These are phyloP conservation scores for Halocynthia aurantium DNA, from an alignment of 23 tunicate species.

Conservation along the genomic window DNA sequence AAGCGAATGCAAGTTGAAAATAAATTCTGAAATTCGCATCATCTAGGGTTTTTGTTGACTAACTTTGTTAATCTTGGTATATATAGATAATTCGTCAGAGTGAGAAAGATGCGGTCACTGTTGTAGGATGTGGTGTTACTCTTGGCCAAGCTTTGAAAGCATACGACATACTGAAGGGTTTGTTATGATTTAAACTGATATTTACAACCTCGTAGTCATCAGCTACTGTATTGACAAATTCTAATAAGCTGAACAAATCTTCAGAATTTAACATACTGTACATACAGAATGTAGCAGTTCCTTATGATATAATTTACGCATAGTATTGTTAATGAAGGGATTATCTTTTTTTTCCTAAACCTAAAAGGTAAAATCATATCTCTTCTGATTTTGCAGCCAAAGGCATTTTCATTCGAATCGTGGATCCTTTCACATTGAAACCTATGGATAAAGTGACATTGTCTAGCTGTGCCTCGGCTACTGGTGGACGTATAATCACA, in stretches of 20 bases:
- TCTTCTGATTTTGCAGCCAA: constrained; percentile 26
- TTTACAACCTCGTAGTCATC: too few relatives aligned
- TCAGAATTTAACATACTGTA: background rate
- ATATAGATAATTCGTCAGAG: constrained; percentile 13
- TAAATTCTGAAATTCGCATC: too few relatives aligned
- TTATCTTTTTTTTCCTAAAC: background rate
- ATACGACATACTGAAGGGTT: constrained; percentile 37
- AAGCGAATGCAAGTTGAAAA: constrained; percentile 19
- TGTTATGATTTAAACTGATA: background rate
- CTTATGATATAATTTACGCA: too few relatives aligned
- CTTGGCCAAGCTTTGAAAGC: constrained; percentile 85
- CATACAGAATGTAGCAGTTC: too few relatives aligned
- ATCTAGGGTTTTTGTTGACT: too few relatives aligned
- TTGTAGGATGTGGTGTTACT: constrained; percentile 84
- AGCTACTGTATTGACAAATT: too few relatives aligned
- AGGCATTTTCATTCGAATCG: constrained; percentile 59
- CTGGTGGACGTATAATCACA: constrained; percentile 81
- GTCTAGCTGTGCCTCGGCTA: constrained; percentile 37
- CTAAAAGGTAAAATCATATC: background rate
- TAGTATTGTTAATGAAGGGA: too few relatives aligned
- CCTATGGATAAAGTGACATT: constrained; percentile 76
- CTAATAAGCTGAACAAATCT: too few relatives aligned
- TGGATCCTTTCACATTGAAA: constrained; percentile 84
- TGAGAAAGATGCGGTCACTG: constrained; percentile 73
- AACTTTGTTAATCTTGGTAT: too few relatives aligned